Base-by-base conservation (phyloP, 2,113 vertebrate genomes). In the Scomber japonicus region DNA sequence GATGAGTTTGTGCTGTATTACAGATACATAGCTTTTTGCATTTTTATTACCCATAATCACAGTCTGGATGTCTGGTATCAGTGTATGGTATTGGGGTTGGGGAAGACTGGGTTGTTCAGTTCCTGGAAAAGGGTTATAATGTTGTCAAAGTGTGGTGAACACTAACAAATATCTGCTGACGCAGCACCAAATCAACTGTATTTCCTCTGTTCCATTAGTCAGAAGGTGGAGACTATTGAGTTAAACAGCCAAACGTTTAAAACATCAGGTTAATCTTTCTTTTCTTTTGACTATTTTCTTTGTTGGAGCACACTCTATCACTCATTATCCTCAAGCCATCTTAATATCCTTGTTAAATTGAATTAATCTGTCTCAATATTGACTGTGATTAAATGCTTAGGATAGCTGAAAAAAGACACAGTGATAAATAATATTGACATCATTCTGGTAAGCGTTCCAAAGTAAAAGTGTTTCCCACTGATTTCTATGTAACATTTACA, bases 261-360 rank as follows among this genome's bases (percentile, higher is more conserved):
- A 27, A 27, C 24, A 27, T 27, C 24, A 27, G 24, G 1, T 27
- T 27, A 27, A 27, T 27, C 24, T 27, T 27, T 76, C 56, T 14
- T 17, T 64, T 72, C 51, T 55, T 57, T 50, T 0, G 16, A 15
- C n/a, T 60, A 46, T 40, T 53, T 65, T 59, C 35, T 46, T 15
- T 45, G 53, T 53, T 31, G 46, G 45, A 72, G 50, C 62, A 67
- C 35, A 62, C 15, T 2, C 60, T 11, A 9, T 55, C 56, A 12
- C 45, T 68, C 2, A 56, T 30, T 62, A 55, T 59, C 16, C 68
- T 21, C 75, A n/a, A 8, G 21, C 21, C 35, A 46, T 61, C 72
- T 54, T 57, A 54, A 60, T 49, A 50, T 51, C 13, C 21, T 46
- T 60, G n/a, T 56, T 16, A n/a, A 35, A 35, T 60, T 60, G 35